phyloP scores from a whole-genome alignment of 2,113 vertebrate genomes.

The Brachyistius frenatus region DNA sequence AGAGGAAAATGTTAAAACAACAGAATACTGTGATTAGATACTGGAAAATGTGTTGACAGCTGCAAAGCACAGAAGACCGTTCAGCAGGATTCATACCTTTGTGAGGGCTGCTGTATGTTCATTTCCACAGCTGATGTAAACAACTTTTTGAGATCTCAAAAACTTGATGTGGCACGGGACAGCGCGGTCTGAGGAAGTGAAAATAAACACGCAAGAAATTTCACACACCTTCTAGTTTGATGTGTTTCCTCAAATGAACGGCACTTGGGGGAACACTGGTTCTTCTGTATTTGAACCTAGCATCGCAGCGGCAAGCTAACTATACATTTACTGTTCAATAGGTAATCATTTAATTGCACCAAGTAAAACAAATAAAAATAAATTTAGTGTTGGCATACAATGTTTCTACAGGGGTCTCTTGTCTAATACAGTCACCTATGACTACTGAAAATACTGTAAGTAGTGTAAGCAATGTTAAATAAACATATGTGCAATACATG shows the following conservation, averaged over 20 bases:
- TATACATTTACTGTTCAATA: neutral
- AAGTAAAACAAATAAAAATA: neutral
- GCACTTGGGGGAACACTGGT: neutral
- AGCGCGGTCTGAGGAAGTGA: constrained; percentile 87
- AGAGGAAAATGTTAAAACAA: too few relatives aligned
- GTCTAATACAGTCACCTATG: too few relatives aligned
- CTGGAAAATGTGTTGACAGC: too few relatives aligned
- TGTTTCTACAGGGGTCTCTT: too few relatives aligned
- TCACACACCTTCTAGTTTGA: neutral
- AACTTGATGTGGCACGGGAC: constrained; percentile 97
- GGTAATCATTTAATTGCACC: neutral
- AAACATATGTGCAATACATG: too few relatives aligned
- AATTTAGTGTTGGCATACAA: neutral
- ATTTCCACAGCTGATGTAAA: constrained; percentile 96
- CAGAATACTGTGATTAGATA: too few relatives aligned
- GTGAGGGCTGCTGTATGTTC: constrained; percentile 94
- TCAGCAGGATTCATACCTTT: constrained; percentile 85
- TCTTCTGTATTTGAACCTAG: neutral
- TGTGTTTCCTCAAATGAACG: neutral
- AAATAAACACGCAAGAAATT: neutral
- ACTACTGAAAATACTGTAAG: too few relatives aligned
- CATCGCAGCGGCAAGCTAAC: neutral
- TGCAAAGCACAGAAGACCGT: neutral
- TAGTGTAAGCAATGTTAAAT: too few relatives aligned
- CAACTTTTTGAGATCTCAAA: constrained; percentile 94